Conservation (phyloP, 23 tunicate species). For the Corella eumyota region DNA sequence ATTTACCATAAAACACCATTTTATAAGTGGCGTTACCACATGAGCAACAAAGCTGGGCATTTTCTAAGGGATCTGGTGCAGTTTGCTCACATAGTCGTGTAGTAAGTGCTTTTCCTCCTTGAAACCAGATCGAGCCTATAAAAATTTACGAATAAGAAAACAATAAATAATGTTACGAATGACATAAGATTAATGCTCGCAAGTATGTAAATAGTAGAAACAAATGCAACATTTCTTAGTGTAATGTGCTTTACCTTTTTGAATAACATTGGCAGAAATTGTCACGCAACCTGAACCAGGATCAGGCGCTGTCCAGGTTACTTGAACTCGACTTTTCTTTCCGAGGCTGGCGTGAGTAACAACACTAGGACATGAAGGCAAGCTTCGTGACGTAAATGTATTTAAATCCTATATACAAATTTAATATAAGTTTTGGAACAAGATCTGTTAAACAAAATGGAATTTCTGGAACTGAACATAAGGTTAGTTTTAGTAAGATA, state of each 20-base stretch:
- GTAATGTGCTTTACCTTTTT: constrained; percentile 80
- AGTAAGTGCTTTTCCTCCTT: constrained; percentile 26
- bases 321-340: constrained; percentile 51
- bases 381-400: constrained; percentile 27
- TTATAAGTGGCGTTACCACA: constrained; percentile 68
- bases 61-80: not conserved
- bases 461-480: not conserved
- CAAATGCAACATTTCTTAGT: no score
- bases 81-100: constrained; percentile 27
- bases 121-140: constrained; percentile 46
- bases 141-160: constrained; percentile 1
- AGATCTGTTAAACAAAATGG: not conserved
- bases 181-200: not conserved
- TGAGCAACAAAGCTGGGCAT: constrained; percentile 35
- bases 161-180: not conserved
- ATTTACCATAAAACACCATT: constrained; percentile 82
- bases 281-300: constrained; percentile 51
- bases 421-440: not conserved
- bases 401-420: constrained; percentile 34
- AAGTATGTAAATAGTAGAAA: no score
- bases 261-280: constrained; percentile 40
- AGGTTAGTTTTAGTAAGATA: no score
- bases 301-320: constrained; percentile 59
- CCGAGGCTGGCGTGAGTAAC: constrained; percentile 36
- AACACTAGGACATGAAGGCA: constrained; percentile 26